These are phyloP conservation scores for Motacilla tschutschensis DNA, from an alignment of 2,113 vertebrate species.

Conservation along the genomic window DNA sequence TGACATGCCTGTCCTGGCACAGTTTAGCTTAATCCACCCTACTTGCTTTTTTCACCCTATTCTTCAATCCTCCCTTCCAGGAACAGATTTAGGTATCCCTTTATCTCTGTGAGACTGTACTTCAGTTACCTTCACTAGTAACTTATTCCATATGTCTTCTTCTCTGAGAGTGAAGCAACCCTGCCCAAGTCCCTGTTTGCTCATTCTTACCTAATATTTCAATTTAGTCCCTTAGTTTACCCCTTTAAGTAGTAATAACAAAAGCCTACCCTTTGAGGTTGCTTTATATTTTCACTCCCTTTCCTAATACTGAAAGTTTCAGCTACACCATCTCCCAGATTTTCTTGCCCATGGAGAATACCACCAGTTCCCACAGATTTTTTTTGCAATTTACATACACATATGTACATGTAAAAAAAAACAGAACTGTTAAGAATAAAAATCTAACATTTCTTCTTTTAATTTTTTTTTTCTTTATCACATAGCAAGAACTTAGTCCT, in stretches of 20 bases:
- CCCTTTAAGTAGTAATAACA: constrained; percentile 36
- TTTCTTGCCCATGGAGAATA: background rate
- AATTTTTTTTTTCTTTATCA: background rate
- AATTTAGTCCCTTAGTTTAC: background rate
- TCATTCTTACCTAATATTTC: constrained; percentile 57
- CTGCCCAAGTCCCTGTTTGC: background rate
- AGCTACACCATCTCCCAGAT: background rate
- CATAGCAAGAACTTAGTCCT: background rate
- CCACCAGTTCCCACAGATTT: background rate
- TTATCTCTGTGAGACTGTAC: constrained; percentile 24
- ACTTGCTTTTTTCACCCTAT: constrained; percentile 47
- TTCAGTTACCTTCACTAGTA: constrained; percentile 40
- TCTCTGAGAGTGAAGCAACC: background rate
- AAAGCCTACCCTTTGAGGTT: background rate
- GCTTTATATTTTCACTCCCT: constrained; percentile 11
- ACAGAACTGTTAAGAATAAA: background rate
- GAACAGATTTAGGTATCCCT: constrained; percentile 35
- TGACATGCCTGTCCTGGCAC: background rate
- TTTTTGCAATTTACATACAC: background rate
- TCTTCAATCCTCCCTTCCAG: constrained; percentile 31
- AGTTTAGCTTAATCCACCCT: constrained; percentile 6
- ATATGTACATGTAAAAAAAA: background rate
- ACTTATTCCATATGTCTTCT: constrained; percentile 49
- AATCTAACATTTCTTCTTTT: accelerated
- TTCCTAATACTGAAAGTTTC: background rate